These are phyloP conservation scores for Gryllus bimaculatus DNA, from an alignment of 1,140 invertebrate genomes.

Conservation along the genomic window DNA sequence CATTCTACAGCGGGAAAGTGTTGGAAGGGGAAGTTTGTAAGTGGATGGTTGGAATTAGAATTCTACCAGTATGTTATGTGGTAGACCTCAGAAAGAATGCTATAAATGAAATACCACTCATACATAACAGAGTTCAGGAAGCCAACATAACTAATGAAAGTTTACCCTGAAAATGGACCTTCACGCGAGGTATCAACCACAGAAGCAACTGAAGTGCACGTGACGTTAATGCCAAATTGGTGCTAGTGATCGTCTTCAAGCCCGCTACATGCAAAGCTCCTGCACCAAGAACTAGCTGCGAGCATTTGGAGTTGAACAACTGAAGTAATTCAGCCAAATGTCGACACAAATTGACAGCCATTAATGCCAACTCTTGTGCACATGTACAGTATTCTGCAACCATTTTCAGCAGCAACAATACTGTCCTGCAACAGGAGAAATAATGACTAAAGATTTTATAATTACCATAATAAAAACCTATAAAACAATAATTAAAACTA, in stretches of 20 bases:
- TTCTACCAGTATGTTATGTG: no score
- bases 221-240: conserved; percentile 85
- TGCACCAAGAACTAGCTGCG: conserved; percentile 89
- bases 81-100: no score
- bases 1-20: no score
- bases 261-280: conserved; percentile 90
- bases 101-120: no score
- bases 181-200: conserved; percentile 63
- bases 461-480: neutral
- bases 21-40: no score
- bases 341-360: conserved; percentile 62
- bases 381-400: conserved; percentile 83
- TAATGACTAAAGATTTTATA: conserved; percentile 8
- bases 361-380: conserved; percentile 47
- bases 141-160: neutral
- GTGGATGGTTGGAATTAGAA: no score
- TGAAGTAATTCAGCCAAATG: conserved; percentile 79
- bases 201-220: conserved; percentile 74
- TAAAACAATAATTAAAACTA: neutral
- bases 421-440: conserved; percentile 37
- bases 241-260: conserved; percentile 91
- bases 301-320: conserved; percentile 86
- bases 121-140: no score
- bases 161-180: conserved; percentile 50
- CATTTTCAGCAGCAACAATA: conserved; percentile 72